phyloP scores from a whole-genome alignment of 1,140 invertebrate genomes.

The Oryzaephilus surinamensis region DNA sequence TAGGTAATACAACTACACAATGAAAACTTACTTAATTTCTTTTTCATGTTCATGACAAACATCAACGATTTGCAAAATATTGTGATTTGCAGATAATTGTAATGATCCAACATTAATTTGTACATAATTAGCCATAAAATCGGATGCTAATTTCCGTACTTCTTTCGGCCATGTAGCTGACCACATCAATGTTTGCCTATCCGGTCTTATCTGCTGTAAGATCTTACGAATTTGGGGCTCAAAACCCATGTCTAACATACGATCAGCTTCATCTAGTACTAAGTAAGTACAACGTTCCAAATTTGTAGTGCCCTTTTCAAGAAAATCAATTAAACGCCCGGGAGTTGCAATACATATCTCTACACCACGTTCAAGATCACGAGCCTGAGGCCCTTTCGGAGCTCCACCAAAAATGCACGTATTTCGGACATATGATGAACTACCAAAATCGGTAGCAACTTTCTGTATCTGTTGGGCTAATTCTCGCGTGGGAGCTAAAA shows the following conservation, averaged over 20 bases:
- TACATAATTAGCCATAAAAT: conserved; percentile 59
- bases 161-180: no score
- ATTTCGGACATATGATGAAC: conserved; percentile 73
- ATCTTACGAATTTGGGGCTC: no score
- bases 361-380: conserved; percentile 79
- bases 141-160: conserved; percentile 90
- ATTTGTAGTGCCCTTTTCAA: conserved; percentile 75
- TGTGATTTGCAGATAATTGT: conserved; percentile 87
- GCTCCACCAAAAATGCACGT: conserved; percentile 94
- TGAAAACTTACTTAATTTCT: conserved; percentile 59
- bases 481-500: no score
- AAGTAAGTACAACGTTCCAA: conserved; percentile 80
- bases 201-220: no score
- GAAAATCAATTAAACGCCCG: conserved; percentile 90
- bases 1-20: conserved; percentile 35
- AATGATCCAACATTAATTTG: conserved; percentile 83
- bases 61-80: conserved; percentile 90
- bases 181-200: no score
- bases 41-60: conserved; percentile 83
- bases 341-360: conserved; percentile 89
- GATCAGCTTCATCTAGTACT: no score
- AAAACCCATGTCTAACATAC: no score
- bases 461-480: no score
- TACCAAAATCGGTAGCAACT: no score
- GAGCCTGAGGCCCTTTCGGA: conserved; percentile 74